Conservation (phyloP, 2,888 invertebrate species). For the Oscheius onirici region DNA sequence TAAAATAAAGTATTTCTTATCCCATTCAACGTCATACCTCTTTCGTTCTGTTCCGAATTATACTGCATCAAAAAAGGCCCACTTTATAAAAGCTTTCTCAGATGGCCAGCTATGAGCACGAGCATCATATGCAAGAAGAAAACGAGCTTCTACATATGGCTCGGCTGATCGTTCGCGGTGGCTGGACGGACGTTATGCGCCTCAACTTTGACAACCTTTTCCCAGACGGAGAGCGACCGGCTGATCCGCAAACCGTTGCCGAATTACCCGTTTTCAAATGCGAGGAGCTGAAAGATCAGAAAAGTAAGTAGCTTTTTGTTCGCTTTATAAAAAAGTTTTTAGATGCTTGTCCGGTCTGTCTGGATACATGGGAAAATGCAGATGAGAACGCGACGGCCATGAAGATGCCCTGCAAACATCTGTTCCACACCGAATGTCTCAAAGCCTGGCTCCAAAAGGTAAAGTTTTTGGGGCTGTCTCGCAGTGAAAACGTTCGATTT, state of each 20-base stretch:
- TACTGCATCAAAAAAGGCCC: too few species aligned
- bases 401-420: conserved; percentile 38
- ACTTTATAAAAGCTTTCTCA: too few species aligned
- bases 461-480: too few species aligned
- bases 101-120: conserved; percentile 23
- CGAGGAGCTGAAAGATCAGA: neutral
- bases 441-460: conserved; percentile 37
- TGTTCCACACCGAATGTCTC: conserved; percentile 35
- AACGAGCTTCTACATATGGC: neutral
- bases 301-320: neutral
- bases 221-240: conserved; percentile 4
- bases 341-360: conserved; percentile 36
- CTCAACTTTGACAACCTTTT: conserved; percentile 14
- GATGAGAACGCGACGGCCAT: neutral
- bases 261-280: conserved; percentile 1
- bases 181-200: conserved; percentile 2
- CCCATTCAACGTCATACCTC: too few species aligned
- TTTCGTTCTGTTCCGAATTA: too few species aligned
- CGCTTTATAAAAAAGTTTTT: neutral
- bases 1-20: too few species aligned
- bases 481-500: too few species aligned
- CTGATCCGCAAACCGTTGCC: conserved; percentile 13
- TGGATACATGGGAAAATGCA: conserved; percentile 25
- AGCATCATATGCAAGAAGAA: conserved; percentile 12
- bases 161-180: conserved; percentile 8